Conservation (phyloP, 1,140 invertebrate species). For the Bemisia tabaci region DNA sequence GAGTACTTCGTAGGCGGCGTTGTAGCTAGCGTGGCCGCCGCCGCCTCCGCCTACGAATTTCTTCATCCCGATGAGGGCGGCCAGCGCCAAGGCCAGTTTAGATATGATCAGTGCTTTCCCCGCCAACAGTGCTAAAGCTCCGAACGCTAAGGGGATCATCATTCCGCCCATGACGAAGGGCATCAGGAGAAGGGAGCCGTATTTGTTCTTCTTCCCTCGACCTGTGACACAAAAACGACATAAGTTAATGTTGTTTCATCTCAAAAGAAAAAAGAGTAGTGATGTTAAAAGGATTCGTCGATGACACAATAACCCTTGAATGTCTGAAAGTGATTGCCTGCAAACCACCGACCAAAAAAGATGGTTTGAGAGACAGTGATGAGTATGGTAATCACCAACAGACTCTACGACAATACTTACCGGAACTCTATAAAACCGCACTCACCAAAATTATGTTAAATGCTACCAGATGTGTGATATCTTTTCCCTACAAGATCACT, state of each 20-base stretch:
- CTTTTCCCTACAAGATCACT: too few relatives aligned
- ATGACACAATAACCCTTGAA: neutral
- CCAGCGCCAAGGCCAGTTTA: slow-evolving; percentile 62
- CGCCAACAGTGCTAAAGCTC: slow-evolving; percentile 59
- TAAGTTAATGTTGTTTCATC: neutral
- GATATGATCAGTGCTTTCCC: slow-evolving; percentile 72
- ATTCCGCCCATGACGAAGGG: slow-evolving; percentile 62
- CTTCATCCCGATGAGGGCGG: slow-evolving; percentile 69
- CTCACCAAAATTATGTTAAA: too few relatives aligned
- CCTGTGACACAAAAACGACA: slow-evolving; percentile 32
- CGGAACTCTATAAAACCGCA: too few relatives aligned
- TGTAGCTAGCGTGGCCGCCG: slow-evolving; percentile 18
- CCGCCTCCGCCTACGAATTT: slow-evolving; percentile 43
- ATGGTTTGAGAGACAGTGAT: too few relatives aligned
- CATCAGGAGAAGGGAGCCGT: slow-evolving; percentile 54
- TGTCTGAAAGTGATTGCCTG: too few relatives aligned
- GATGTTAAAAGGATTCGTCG: neutral
- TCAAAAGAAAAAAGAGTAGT: neutral
- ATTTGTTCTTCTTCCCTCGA: slow-evolving; percentile 51
- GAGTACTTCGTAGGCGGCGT: slow-evolving; percentile 15
- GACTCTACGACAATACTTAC: too few relatives aligned
- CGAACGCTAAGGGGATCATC: slow-evolving; percentile 60
- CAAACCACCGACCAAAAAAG: too few relatives aligned
- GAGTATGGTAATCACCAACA: too few relatives aligned
- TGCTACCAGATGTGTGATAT: too few relatives aligned